phyloP scores from a whole-genome alignment of 2,113 vertebrate genomes.

The Archocentrus centrarchus region DNA sequence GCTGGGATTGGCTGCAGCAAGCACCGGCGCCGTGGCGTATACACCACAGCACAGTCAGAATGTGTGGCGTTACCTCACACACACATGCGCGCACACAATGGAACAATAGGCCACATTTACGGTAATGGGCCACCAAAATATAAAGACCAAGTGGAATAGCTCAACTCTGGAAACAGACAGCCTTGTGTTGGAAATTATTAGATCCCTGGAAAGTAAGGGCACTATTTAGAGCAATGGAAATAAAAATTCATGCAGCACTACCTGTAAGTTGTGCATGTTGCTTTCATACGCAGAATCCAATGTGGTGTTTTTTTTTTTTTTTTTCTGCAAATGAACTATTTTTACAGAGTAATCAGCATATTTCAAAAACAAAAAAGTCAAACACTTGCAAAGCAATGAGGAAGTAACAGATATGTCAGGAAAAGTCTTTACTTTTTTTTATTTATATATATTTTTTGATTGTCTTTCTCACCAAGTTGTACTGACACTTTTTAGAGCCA shows the following conservation, averaged over 20 bases:
- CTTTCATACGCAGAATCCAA: slow-evolving; percentile 5
- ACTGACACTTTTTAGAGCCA: slow-evolving; percentile 95
- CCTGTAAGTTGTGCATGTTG: slow-evolving; percentile 35
- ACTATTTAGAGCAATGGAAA: slow-evolving; percentile 58
- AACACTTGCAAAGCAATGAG: slow-evolving; percentile 46
- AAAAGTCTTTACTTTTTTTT: slow-evolving; percentile 87
- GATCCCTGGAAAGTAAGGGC: slow-evolving; percentile 52
- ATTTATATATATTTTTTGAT: slow-evolving; percentile 82
- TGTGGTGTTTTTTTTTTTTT: neutral
- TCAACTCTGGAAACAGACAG: slow-evolving; percentile 61
- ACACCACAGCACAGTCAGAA: slow-evolving; percentile 63
- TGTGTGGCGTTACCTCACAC: slow-evolving; percentile 65
- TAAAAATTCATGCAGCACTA: slow-evolving; percentile 28
- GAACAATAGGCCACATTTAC: slow-evolving; percentile 75
- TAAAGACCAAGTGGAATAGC: slow-evolving; percentile 64
- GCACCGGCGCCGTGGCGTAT: slow-evolving; percentile 69
- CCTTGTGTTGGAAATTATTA: slow-evolving; percentile 70
- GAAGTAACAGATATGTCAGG: slow-evolving; percentile 82
- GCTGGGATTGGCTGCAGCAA: slow-evolving; percentile 63
- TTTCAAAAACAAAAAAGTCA: neutral
- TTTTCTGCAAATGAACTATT: neutral
- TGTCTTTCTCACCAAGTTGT: slow-evolving; percentile 91
- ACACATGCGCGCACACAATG: slow-evolving; percentile 36
- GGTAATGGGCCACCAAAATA: slow-evolving; percentile 69
- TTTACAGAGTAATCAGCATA: neutral